Evolutionary conservation across 2,113 vertebrate genomes (phyloP).

Genomic region (Syngnathus typhle): DNA sequence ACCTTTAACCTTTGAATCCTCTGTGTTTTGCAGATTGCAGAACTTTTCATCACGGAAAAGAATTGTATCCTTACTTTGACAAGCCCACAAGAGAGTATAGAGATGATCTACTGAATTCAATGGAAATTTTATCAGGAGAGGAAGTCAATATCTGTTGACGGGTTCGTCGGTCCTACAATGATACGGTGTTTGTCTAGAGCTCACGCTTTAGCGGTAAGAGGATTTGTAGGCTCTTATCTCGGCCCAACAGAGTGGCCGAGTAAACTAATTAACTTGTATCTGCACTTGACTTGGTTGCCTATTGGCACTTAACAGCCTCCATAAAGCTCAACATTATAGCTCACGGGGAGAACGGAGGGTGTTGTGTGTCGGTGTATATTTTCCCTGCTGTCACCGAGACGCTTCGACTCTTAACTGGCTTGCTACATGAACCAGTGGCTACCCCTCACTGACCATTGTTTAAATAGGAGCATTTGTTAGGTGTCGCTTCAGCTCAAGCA

Average conservation of each 20-base stretch:
- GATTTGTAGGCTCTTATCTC: slow-evolving; percentile 69
- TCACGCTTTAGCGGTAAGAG: slow-evolving; percentile 55
- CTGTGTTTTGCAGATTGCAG: slow-evolving; percentile 68
- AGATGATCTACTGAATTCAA: slow-evolving; percentile 24
- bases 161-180: slow-evolving; percentile 47
- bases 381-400: slow-evolving; percentile 55
- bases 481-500: slow-evolving; percentile 7
- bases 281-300: slow-evolving; percentile 31
- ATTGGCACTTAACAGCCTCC: slow-evolving; percentile 39
- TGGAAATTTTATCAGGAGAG: slow-evolving; percentile 17
- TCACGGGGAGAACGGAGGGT: slow-evolving; percentile 51
- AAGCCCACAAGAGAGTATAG: slow-evolving; percentile 21
- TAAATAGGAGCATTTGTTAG: slow-evolving; percentile 30
- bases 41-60: slow-evolving; percentile 75
- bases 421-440: slow-evolving; percentile 37
- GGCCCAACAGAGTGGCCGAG: slow-evolving; percentile 52
- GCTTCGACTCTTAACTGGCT: slow-evolving; percentile 51
- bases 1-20: slow-evolving; percentile 23
- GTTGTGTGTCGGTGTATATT: slow-evolving; percentile 57
- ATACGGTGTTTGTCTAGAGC: slow-evolving; percentile 41
- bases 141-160: slow-evolving; percentile 23
- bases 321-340: slow-evolving; percentile 42
- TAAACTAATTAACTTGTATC: slow-evolving; percentile 64
- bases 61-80: slow-evolving; percentile 69
- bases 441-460: slow-evolving; percentile 44